Evolutionary conservation across 2,888 invertebrate genomes (phyloP).

Genomic region (Cryptocheilus praepositus): DNA sequence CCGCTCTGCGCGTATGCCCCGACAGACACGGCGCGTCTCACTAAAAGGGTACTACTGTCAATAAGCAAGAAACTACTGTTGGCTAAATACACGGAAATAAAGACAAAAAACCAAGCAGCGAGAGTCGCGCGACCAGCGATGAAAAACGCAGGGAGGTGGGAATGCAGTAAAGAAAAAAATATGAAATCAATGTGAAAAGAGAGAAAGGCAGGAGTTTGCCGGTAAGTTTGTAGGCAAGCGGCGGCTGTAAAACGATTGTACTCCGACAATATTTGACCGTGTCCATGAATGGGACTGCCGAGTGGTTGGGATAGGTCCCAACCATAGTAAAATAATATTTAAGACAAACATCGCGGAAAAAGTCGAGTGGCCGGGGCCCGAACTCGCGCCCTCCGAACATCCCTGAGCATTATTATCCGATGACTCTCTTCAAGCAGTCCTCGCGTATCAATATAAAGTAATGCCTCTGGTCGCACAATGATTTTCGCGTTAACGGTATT

Average conservation of each 20-base stretch:
- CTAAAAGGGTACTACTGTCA: slow-evolving; percentile 60
- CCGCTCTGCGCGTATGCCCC: slow-evolving; percentile 15
- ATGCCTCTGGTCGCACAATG: background rate
- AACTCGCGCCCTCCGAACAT: background rate
- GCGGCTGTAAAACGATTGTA: slow-evolving; percentile 57
- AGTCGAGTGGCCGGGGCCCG: slow-evolving; percentile 33
- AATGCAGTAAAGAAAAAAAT: slow-evolving; percentile 14
- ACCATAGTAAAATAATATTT: slow-evolving; percentile 64
- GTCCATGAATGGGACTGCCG: slow-evolving; percentile 52
- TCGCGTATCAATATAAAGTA: too few relatives aligned
- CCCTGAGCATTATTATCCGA: background rate
- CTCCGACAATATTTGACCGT: slow-evolving; percentile 64
- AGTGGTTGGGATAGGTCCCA: slow-evolving; percentile 37
- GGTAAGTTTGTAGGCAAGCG: slow-evolving; percentile 36
- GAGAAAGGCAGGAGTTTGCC: background rate
- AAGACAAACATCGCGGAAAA: slow-evolving; percentile 57
- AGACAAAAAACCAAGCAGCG: slow-evolving; percentile 30
- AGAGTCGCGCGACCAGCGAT: slow-evolving; percentile 42
- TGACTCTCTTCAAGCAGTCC: background rate
- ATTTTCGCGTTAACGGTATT: too few relatives aligned
- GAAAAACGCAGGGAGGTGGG: slow-evolving; percentile 7
- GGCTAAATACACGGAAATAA: slow-evolving; percentile 55
- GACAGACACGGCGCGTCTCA: slow-evolving; percentile 7
- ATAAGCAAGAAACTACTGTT: slow-evolving; percentile 54
- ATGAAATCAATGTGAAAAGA: too few relatives aligned